Base-by-base conservation (phyloP, 92 coral and sea anemone species). In the Paragorgia papillata region DNA sequence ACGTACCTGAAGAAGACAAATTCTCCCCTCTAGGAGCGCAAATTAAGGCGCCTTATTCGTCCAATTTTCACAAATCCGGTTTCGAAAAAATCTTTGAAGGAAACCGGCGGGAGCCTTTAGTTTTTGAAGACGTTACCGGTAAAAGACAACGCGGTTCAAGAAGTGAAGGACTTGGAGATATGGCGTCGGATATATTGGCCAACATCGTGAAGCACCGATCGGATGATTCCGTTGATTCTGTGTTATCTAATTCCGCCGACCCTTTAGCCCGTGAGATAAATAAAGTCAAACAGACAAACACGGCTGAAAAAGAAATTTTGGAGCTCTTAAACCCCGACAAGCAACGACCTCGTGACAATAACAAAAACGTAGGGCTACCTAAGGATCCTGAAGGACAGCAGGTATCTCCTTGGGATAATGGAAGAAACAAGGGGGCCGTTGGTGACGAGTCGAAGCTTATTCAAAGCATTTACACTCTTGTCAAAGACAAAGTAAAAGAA, bases 101-200 rank as follows among this genome's bases (percentile, higher is more conserved):
- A 18, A 54, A 34, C n/a, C 18, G 51, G 17, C 49, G 24, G 35
- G 63, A 33, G 13, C 78, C 78, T 2, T 34, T 71, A 51, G 58
- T 71, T 26, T 53, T 53, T 32, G 78, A 71, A 1, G 64, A 53
- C 22, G 13, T 20, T 3, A 50, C 64, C 20, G 64, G 78, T 9
- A 71, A 32, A 53, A n/a, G 78, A n/a, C 64, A 71, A 29, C 63
- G 54, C 1, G 20, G 28, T 30, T 55, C 17, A 18, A 21, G 31
- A 53, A 50, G 44, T 9, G 32, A 71, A 17, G 63, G 33, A 3
- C 13, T 71, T 17, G 78, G 64, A 14, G 64, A 53, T 9, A 71
- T 53, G 78, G 78, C 64, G 2, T 71, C 78, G 25, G 78, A 71
- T 71, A 71, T 71, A 30, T 53, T 71, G 34, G n/a, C 34, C 31